Percentiles rank a stretch among this genome's conserved stretches.
phyloP scores from a whole-genome alignment of 2,888 invertebrate genomes.

The Chrysina gloriosa region DNA sequence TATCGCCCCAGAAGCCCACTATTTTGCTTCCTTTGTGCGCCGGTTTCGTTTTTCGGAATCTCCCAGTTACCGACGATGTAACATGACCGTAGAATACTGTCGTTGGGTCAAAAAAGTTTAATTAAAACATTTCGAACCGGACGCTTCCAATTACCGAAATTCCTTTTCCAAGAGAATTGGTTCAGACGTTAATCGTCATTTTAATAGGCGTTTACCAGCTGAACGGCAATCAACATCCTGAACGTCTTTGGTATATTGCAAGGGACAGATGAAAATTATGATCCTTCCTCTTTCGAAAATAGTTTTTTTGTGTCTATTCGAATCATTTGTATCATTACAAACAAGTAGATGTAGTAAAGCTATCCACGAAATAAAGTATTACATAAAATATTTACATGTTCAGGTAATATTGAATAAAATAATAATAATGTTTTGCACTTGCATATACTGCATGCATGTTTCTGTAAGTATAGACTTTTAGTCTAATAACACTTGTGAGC shows the following conservation, averaged over 20 bases:
- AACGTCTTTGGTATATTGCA: background rate
- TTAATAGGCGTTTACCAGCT: constrained; percentile 1
- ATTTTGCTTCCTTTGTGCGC: background rate
- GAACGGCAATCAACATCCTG: background rate
- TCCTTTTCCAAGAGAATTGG: background rate
- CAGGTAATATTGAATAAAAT: too few species aligned
- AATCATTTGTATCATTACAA: too few species aligned
- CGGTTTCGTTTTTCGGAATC: constrained; percentile 2
- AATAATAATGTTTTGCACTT: too few species aligned
- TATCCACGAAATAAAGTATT: too few species aligned
- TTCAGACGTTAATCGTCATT: constrained; percentile 27
- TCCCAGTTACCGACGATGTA: background rate
- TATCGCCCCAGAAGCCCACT: background rate
- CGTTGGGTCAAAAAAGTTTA: constrained; percentile 14
- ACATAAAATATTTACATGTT: too few species aligned
- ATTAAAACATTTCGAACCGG: constrained; percentile 31
- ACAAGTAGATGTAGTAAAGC: too few species aligned
- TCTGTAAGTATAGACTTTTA: too few species aligned
- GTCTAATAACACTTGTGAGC: too few species aligned
- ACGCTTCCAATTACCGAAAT: constrained; percentile 17
- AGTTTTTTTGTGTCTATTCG: too few species aligned
- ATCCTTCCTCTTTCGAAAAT: background rate
- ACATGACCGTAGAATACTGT: background rate
- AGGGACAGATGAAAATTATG: background rate
- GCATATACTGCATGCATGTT: too few species aligned